phyloP scores from a whole-genome alignment of 2,797 vertebrate genomes.

The Crocidura indochinensis region DNA sequence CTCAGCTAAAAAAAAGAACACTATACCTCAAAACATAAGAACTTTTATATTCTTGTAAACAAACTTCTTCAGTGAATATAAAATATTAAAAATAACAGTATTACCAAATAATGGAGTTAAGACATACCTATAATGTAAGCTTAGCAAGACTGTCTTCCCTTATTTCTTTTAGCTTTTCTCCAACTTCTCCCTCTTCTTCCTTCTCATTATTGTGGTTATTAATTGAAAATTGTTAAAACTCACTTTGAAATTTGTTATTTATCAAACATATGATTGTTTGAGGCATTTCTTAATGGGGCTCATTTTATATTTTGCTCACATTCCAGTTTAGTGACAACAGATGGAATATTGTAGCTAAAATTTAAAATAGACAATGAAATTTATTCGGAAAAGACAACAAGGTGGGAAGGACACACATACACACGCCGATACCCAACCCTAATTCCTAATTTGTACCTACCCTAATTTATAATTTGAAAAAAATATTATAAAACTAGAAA shows the following conservation, averaged over 20 bases:
- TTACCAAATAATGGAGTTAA: background rate
- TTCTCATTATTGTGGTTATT: background rate
- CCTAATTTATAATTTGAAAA: background rate
- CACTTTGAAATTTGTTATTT: slow-evolving; percentile 24
- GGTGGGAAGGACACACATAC: background rate
- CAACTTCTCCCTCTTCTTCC: background rate
- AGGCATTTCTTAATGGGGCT: background rate
- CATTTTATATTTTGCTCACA: slow-evolving; percentile 66
- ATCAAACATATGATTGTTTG: slow-evolving; percentile 56
- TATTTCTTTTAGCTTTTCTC: background rate
- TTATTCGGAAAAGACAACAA: slow-evolving; percentile 58
- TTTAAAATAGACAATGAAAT: slow-evolving; percentile 52
- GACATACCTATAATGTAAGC: background rate
- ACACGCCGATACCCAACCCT: background rate
- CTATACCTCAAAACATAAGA: no score
- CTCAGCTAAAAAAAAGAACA: background rate
- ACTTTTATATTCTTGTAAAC: no score
- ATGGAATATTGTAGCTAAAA: slow-evolving; percentile 50
- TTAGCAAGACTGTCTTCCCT: no score
- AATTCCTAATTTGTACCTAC: background rate
- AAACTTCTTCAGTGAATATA: background rate
- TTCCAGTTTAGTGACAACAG: slow-evolving; percentile 62
- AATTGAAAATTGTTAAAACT: slow-evolving; percentile 60
- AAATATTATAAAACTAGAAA: background rate
- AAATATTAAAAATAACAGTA: background rate